Conservation (phyloP, 2,888 invertebrate species). For the Drosophila falleni region DNA sequence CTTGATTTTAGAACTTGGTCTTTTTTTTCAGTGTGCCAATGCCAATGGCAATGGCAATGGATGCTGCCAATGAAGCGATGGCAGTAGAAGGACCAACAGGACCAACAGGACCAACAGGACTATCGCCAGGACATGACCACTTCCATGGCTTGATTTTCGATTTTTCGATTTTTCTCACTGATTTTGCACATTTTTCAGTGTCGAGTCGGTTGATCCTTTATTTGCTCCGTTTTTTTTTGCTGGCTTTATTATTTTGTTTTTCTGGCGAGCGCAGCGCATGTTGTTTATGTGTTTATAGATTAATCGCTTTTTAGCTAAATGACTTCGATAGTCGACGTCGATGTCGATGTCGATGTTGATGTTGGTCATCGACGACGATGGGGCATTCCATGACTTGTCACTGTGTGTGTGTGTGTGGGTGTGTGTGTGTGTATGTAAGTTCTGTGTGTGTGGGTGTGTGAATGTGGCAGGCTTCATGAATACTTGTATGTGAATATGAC, state of each 20-base stretch:
- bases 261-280: conserved; percentile 62
- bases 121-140: conserved; percentile 7
- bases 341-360: conserved; percentile 29
- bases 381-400: conserved; percentile 9
- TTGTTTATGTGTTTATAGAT: conserved; percentile 84
- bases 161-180: conserved; percentile 79
- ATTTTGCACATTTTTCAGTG: conserved; percentile 78
- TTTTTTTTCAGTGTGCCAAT: too few species aligned
- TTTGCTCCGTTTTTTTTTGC: neutral
- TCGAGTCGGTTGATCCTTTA: conserved; percentile 42
- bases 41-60: conserved; percentile 18
- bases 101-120: conserved; percentile 2
- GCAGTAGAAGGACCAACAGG: conserved; percentile 6
- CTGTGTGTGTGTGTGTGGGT: conserved; percentile 5
- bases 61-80: conserved; percentile 28
- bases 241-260: conserved; percentile 3
- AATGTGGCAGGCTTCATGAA: conserved; percentile 3
- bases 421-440: conserved; percentile 1
- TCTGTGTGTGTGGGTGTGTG: neutral
- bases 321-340: conserved; percentile 78
- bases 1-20: too few species aligned
- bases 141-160: conserved; percentile 65
- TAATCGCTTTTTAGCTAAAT: conserved; percentile 84
- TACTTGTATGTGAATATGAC: conserved; percentile 4
- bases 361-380: conserved; percentile 22